Evolutionary conservation across 2,888 invertebrate genomes (phyloP), one percentile per base, ranked within the genome.

Genomic region (Caenorhabditis sp.): DNA sequence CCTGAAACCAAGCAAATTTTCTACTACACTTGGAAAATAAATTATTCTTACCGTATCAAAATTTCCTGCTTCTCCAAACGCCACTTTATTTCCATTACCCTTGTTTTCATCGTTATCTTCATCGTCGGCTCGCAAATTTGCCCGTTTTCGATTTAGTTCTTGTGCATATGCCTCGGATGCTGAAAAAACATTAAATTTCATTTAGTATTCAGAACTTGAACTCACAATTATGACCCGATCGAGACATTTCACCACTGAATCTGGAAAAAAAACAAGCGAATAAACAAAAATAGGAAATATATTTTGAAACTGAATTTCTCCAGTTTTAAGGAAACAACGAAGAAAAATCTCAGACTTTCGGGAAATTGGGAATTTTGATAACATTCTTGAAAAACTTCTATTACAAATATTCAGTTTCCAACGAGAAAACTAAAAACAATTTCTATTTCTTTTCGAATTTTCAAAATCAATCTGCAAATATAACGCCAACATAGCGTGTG

Each of bases 21-120:
- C 4, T 56, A n/a, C n/a, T n/a, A n/a, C n/a, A n/a, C n/a, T n/a
- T n/a, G n/a, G n/a, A n/a, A 62, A 26, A 52, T 52, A 38, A 0
- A 31, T 64, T 25, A 43, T 43, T 5, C 70, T 53, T 10, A 84
- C 84, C 87, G 93, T 92, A 89, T 97, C 97, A 90, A 92, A 95
- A 88, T 93, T 95, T n/a, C 90, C 90, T 59, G 92, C 92, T 78
- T 94, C 94, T 59, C 94, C 93, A 54, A 97, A 90, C 3, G 94
- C 94, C 31, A 95, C 94, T 73, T 80, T 91, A 21, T 31, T 59
- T 3, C 69, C 76, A 20, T 67, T 76, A 12, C 63, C 67, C 8
- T 52, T 36, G 59, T 62, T 65, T 43, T 70, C 78, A 21, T 76
- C 70, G 38, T 68, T 69, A n/a, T 93, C 94, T 10, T 78, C 83